Conservation (phyloP, 2,113 vertebrate genomes). For the Camelus dromedarius region DNA sequence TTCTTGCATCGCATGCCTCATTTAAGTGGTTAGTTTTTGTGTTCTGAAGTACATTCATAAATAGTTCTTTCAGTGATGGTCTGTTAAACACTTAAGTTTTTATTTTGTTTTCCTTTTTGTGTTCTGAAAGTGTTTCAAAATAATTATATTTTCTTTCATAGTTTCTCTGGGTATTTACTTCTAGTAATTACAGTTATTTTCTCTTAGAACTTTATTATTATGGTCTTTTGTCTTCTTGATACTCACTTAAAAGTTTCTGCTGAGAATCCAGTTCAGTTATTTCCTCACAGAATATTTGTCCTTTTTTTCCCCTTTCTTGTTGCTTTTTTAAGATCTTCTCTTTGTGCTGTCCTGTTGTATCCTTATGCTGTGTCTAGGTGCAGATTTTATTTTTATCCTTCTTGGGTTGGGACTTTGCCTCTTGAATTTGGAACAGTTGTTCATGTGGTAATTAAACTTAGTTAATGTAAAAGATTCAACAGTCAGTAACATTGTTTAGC, state of each 20-base stretch:
- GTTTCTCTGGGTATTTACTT: neutral
- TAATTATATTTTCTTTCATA: neutral
- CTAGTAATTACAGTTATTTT: neutral
- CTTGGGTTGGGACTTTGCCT: neutral
- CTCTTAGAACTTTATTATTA: neutral
- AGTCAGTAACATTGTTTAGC: neutral
- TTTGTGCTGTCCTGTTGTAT: neutral
- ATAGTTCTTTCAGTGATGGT: neutral
- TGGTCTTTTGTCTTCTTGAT: neutral
- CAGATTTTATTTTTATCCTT: slow-evolving; percentile 3
- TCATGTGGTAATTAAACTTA: neutral
- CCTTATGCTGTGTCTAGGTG: neutral
- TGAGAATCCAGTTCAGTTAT: neutral
- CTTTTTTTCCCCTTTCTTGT: neutral
- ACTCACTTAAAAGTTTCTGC: neutral
- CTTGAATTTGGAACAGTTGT: neutral
- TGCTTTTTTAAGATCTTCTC: neutral
- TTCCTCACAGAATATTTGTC: neutral
- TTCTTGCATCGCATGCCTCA: neutral
- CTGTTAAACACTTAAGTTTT: neutral
- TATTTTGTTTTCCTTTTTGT: neutral
- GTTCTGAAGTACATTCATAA: neutral
- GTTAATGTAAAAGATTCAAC: neutral
- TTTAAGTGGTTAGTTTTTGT: neutral
- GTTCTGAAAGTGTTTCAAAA: neutral